phyloP scores from a whole-genome alignment of 2,797 vertebrate species.

The Oryzias sinensis region DNA sequence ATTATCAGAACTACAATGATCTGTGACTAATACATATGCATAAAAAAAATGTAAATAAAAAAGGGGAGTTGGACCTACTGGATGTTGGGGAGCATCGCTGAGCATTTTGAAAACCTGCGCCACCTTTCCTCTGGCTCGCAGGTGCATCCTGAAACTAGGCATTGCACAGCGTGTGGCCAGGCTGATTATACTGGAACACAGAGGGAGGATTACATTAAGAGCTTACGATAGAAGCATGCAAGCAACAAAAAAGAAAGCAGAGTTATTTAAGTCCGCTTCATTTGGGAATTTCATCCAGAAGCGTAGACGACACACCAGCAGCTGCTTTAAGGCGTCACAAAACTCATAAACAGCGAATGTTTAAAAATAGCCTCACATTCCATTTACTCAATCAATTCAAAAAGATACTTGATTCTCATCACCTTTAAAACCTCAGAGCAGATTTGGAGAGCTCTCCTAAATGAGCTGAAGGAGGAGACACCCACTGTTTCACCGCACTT shows the following conservation, averaged over 20 bases:
- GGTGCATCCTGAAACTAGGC: slow-evolving; percentile 98
- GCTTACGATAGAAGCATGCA: slow-evolving; percentile 4
- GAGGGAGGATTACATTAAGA: not conserved
- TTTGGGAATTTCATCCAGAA: too few relatives aligned
- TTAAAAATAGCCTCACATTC: too few relatives aligned
- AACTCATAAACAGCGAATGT: too few relatives aligned
- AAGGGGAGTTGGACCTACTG: slow-evolving; percentile 72
- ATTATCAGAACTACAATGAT: not conserved
- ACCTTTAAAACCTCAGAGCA: not conserved
- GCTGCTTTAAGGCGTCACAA: too few relatives aligned
- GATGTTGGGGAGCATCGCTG: slow-evolving; percentile 94
- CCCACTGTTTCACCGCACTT: slow-evolving; percentile 32
- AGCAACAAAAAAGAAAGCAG: not conserved
- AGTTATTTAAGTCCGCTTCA: not conserved
- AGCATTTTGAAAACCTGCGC: slow-evolving; percentile 98
- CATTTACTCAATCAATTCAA: slow-evolving; percentile 10
- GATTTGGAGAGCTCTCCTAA: not conserved
- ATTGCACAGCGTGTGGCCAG: slow-evolving; percentile 97
- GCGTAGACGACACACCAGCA: not conserved
- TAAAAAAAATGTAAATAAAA: not conserved
- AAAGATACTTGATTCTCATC: slow-evolving; percentile 2
- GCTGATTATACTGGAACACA: slow-evolving; percentile 91
- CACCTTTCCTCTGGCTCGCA: slow-evolving; percentile 95
- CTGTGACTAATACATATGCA: not conserved
- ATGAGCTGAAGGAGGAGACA: not conserved